These are phyloP conservation scores for Ctena decussata DNA, from an alignment of 2,888 invertebrate genomes.

Conservation along the genomic window DNA sequence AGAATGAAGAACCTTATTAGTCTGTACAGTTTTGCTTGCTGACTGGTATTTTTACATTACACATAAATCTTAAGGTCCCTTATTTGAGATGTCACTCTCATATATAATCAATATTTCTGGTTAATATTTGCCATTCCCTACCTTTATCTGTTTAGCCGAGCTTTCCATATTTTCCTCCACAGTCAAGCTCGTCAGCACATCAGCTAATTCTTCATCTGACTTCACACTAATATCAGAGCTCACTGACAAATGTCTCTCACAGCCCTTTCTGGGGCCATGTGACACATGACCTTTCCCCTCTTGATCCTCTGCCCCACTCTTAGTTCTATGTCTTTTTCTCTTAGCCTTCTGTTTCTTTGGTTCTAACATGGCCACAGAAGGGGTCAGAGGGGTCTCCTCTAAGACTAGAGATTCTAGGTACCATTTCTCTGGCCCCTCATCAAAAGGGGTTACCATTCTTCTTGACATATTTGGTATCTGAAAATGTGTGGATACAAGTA, in stretches of 20 bases:
- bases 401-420: slow-evolving; percentile 77
- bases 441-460: slow-evolving; percentile 83
- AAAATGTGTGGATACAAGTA: slow-evolving; percentile 8
- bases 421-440: slow-evolving; percentile 75
- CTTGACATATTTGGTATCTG: slow-evolving; percentile 82
- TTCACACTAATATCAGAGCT: slow-evolving; percentile 76
- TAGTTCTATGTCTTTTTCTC: slow-evolving; percentile 72
- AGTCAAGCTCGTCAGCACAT: slow-evolving; percentile 19
- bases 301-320: slow-evolving; percentile 72
- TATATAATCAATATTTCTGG: no score
- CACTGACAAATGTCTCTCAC: slow-evolving; percentile 73
- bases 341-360: slow-evolving; percentile 71
- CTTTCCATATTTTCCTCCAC: slow-evolving; percentile 13
- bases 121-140: neutral
- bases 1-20: no score
- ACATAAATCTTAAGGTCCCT: no score
- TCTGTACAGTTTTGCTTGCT: no score
- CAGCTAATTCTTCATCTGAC: slow-evolving; percentile 70
- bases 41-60: no score
- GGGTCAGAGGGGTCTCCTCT: slow-evolving; percentile 26
- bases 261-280: slow-evolving; percentile 13
- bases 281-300: slow-evolving; percentile 37
- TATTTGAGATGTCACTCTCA: no score
- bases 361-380: slow-evolving; percentile 40
- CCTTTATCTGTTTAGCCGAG: neutral